Conservation (phyloP, 2,113 vertebrate species). For the Cisticola juncidis region DNA sequence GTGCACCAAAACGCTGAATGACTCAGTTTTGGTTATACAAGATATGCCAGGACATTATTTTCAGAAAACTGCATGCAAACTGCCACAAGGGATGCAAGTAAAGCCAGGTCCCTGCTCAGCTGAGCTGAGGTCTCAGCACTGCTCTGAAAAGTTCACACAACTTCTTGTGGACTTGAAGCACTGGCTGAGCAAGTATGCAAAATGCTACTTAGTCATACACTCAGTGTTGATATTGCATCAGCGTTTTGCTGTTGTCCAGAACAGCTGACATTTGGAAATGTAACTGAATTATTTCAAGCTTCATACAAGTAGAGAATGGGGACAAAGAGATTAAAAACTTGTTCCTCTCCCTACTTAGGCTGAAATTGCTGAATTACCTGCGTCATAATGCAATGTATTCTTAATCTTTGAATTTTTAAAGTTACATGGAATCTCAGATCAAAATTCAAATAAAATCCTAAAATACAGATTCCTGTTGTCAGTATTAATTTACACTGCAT, state of each 20-base stretch:
- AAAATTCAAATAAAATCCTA: not conserved
- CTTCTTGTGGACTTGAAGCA: not conserved
- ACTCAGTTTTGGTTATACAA: not conserved
- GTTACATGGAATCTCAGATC: not conserved
- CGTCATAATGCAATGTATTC: not conserved
- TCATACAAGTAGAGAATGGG: not conserved
- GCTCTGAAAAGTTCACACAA: not conserved
- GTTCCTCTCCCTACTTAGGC: not conserved
- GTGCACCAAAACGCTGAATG: not conserved
- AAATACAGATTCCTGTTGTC: not conserved
- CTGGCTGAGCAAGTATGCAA: slow-evolving; percentile 28
- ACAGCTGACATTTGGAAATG: not conserved
- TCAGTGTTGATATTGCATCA: not conserved
- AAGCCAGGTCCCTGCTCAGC: not conserved
- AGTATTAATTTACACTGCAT: not conserved
- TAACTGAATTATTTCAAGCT: not conserved
- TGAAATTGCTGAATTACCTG: not conserved
- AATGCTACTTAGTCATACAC: not conserved
- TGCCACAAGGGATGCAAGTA: not conserved
- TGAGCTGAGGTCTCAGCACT: not conserved
- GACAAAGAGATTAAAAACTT: not conserved
- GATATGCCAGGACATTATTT: not conserved
- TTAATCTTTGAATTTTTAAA: not conserved
- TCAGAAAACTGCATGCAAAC: not conserved
- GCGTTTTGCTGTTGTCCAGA: not conserved